These are phyloP conservation scores for Lynx canadensis DNA, from an alignment of 2,113 vertebrate species.

Conservation along the genomic window DNA sequence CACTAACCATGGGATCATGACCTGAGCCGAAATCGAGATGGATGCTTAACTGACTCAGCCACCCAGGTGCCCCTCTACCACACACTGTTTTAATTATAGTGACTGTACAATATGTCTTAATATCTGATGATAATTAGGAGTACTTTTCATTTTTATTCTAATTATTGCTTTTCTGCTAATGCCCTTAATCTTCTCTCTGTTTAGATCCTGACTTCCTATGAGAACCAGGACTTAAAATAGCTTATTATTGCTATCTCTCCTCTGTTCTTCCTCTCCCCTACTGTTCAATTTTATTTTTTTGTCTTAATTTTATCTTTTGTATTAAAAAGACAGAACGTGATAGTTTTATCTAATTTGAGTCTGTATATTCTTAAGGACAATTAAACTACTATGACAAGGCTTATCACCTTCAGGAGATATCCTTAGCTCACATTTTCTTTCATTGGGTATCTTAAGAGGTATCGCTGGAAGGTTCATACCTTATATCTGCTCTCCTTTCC, in stretches of 20 bases:
- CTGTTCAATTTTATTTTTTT: neutral
- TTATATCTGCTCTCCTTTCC: neutral
- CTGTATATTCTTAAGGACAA: neutral
- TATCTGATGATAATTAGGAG: neutral
- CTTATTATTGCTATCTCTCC: neutral
- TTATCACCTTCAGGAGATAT: neutral
- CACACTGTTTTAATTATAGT: neutral
- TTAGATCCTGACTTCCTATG: neutral
- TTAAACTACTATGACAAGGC: neutral
- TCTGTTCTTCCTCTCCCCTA: neutral
- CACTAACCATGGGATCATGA: too few species aligned
- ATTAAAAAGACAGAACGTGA: neutral
- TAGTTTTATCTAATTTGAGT: neutral
- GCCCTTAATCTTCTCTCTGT: neutral
- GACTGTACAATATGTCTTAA: neutral
- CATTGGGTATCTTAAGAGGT: neutral
- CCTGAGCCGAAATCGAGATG: too few species aligned
- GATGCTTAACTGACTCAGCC: too few species aligned
- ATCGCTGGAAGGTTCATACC: neutral
- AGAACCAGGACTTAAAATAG: neutral
- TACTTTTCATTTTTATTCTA: neutral
- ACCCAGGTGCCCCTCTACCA: neutral
- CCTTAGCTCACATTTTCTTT: neutral
- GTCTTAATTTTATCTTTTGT: neutral
- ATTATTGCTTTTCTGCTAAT: neutral